Base-by-base conservation (phyloP, 23 tunicate species). In the Phallusia fumigata region DNA sequence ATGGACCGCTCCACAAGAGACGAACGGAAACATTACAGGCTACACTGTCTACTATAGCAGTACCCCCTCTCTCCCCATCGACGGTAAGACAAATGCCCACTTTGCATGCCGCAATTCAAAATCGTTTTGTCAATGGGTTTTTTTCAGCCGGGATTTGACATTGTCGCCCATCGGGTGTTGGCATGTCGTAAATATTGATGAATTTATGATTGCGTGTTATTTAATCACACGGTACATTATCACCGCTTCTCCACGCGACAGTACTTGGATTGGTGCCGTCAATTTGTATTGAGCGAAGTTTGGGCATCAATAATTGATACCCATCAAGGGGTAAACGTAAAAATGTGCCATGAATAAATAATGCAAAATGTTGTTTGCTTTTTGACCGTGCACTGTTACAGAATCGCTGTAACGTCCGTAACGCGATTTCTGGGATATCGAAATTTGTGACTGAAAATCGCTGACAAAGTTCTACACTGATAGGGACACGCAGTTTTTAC, bases 21-120 rank as follows among this genome's bases (percentile, higher is more conserved):
- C 87, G 26, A 93, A 93, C 83, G 97, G 97, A 15, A 33, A 18
- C 15, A 93, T 93, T 35, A 80, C 89, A 0, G 28, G 34, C 19
- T 88, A 81, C 78, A 88, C 76, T 10, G 83, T 93, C 35, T 93
- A 88, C 86, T 88, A 93, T 64, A 93, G 93, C 74, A 88, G 87
- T 76, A 44, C 64, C 32, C 84, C 93, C 6, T 64, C 49, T 12
- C 73, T 84, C 5, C 90, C 95, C 30, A 69, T 85, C 26, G 24
- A 32, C 85, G 95, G 95, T 90, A 50, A 78, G 36, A 19, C 8
- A 31, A 44, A 40, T 32, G 3, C 8, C 16, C 47, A 3, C 47
- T 3, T 40, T 40, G 47, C 47, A 40, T 3, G 47, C 47, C 10
- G 47, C 47, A 40, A 40, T 3, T n/a, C n/a, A n/a, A n/a, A n/a